Conservation (phyloP, 2,797 vertebrate genomes). For the Lutjanus campechanus region DNA sequence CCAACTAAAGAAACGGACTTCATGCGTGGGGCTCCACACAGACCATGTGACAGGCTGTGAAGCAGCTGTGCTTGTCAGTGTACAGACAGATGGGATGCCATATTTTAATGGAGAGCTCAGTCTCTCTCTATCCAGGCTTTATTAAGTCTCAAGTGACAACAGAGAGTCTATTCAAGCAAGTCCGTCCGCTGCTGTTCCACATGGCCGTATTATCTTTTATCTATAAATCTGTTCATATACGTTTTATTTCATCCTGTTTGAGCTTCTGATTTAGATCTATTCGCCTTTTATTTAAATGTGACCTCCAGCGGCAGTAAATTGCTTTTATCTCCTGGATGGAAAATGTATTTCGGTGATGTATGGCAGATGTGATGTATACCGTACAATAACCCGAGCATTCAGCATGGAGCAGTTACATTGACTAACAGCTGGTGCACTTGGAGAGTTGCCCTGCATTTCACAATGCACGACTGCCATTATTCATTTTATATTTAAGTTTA, state of each 20-base stretch:
- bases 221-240: conserved; percentile 35
- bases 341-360: conserved; percentile 48
- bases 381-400: conserved; percentile 7
- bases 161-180: conserved; percentile 52
- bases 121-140: conserved; percentile 45
- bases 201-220: conserved; percentile 20
- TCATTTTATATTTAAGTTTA: conserved; percentile 12
- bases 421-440: conserved; percentile 31
- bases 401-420: conserved; percentile 1
- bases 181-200: conserved; percentile 20
- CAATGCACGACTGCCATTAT: neutral
- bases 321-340: conserved; percentile 39
- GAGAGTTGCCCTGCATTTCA: conserved; percentile 28
- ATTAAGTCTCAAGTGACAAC: conserved; percentile 59
- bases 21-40: neutral
- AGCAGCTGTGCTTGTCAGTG: conserved; percentile 66
- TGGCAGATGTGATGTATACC: conserved; percentile 21
- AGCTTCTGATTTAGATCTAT: conserved; percentile 23
- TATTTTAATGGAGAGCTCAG: conserved; percentile 43
- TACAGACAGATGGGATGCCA: conserved; percentile 62
- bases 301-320: conserved; percentile 28
- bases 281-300: conserved; percentile 43
- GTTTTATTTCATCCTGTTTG: conserved; percentile 32
- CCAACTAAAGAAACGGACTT: conserved; percentile 29
- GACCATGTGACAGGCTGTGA: conserved; percentile 42